Conservation (phyloP, 2,113 vertebrate genomes). For the Theristicus caerulescens region DNA sequence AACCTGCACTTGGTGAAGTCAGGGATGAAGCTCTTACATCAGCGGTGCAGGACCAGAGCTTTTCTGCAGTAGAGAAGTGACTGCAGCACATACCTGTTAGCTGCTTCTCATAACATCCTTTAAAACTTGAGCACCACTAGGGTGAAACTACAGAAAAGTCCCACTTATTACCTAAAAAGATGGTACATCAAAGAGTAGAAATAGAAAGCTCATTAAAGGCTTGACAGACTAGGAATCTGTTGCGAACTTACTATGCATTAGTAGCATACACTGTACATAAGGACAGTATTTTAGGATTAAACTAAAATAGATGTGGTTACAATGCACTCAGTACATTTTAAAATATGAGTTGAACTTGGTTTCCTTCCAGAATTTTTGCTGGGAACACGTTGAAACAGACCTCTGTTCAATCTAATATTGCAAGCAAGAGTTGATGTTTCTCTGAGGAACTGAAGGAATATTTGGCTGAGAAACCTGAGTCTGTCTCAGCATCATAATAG, state of each 20-base stretch:
- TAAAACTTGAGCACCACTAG: not conserved
- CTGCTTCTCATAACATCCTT: not conserved
- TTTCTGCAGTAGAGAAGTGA: not conserved
- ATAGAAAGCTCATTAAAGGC: slow-evolving; percentile 52
- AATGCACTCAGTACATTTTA: slow-evolving; percentile 28
- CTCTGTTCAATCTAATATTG: slow-evolving; percentile 53
- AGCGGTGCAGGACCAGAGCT: not conserved
- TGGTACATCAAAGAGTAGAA: slow-evolving; percentile 17
- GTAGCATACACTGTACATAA: not conserved
- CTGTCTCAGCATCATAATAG: slow-evolving; percentile 20
- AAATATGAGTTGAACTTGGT: slow-evolving; percentile 20
- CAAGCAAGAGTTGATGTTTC: slow-evolving; percentile 37
- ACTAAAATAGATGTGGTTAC: slow-evolving; percentile 20
- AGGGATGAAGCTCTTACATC: not conserved
- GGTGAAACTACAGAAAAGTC: slow-evolving; percentile 1
- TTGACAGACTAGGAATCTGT: slow-evolving; percentile 56
- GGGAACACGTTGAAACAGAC: slow-evolving; percentile 13
- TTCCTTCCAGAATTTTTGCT: slow-evolving; percentile 44
- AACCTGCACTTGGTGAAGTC: not conserved
- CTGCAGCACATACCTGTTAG: not conserved
- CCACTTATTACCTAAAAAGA: slow-evolving; percentile 33
- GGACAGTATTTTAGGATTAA: slow-evolving; percentile 46
- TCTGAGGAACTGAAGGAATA: slow-evolving; percentile 43
- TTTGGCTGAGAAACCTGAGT: slow-evolving; percentile 32
- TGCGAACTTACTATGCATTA: slow-evolving; percentile 10